Evolutionary conservation across 2,888 invertebrate genomes (phyloP), one percentile per base, ranked within the genome.

Genomic region (Tenthredo mesomela): DNA sequence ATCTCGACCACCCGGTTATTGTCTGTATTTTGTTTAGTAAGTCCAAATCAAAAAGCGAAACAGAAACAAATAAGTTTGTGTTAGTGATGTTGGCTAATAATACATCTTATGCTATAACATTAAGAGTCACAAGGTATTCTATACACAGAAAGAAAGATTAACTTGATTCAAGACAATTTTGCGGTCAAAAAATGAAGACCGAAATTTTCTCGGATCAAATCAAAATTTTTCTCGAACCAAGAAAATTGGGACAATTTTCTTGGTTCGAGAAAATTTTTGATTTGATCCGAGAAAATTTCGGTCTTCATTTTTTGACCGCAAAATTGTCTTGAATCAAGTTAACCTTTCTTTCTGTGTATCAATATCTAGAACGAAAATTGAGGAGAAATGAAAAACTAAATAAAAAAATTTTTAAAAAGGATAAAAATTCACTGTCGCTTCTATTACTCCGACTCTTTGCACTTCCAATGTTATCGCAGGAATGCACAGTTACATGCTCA

Each of bases 1-100:
- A 97, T 94, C 93, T 96, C 96, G 91, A 93, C 93, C 94, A 96
- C 96, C 88, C 96, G 96, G 94, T 95, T 96, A 95, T 96, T 96
- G 95, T 96, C 97, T 97, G 95, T 93, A 92, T 92, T 91, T 93
- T 91, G 93, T 93, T 93, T 92, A 91, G 91, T 93, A 93, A 93
- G 92, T 94, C 93, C 93, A 93, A 93, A 93, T 94, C 93, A 94
- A 93, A 94, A 93, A 93, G 94, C 95, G 93, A 93, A 94, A 93
- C 92, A 93, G 92, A 92, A 94, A 93, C 92, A 93, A 93, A 93
- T 93, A 91, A 93, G 93, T 94, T 86, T 87, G 92, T 92, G 93
- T 93, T 93, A 94, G 93, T 94, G 91, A 92, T 91, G 92, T 91
- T 84, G 82, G 84, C 70, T 83, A 85, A 85, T 67, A 47, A 65